Conservation (phyloP, 2,888 invertebrate species). For the Athalia cordata region DNA sequence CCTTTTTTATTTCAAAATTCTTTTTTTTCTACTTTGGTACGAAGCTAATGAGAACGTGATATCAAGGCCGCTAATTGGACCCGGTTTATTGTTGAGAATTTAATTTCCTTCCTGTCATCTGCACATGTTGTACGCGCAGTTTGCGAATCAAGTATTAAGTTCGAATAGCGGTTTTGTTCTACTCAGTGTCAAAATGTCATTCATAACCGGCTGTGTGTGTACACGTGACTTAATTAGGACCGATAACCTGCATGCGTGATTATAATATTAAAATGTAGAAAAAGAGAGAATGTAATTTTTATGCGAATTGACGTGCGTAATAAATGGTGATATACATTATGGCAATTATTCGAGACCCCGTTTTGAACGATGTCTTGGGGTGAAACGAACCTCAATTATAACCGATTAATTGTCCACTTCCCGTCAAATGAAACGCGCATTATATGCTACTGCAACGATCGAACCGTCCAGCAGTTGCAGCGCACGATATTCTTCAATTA, state of each 20-base stretch:
- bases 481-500: conserved; percentile 44
- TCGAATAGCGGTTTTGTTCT: conserved; percentile 18
- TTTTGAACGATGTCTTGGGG: too few species aligned
- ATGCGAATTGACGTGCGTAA: too few species aligned
- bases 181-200: neutral
- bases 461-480: neutral
- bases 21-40: conserved; percentile 2
- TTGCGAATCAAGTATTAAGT: conserved; percentile 12
- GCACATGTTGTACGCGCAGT: conserved; percentile 14
- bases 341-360: too few species aligned
- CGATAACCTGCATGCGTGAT: too few species aligned
- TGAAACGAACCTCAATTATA: neutral
- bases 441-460: too few species aligned
- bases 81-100: neutral
- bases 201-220: too few species aligned
- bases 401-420: conserved; percentile 43
- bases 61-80: conserved; percentile 29
- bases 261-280: too few species aligned
- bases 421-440: neutral
- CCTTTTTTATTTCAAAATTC: neutral
- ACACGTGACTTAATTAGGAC: too few species aligned
- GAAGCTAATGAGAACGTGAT: conserved; percentile 22
- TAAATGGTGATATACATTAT: too few species aligned
- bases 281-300: too few species aligned
- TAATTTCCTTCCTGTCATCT: conserved; percentile 34